A percentile compares a stretch with the other conserved stretches of the same genome.
These are phyloP conservation scores for Mellilla xanthometata DNA, from an alignment of 2,888 invertebrate genomes.

Conservation along the genomic window DNA sequence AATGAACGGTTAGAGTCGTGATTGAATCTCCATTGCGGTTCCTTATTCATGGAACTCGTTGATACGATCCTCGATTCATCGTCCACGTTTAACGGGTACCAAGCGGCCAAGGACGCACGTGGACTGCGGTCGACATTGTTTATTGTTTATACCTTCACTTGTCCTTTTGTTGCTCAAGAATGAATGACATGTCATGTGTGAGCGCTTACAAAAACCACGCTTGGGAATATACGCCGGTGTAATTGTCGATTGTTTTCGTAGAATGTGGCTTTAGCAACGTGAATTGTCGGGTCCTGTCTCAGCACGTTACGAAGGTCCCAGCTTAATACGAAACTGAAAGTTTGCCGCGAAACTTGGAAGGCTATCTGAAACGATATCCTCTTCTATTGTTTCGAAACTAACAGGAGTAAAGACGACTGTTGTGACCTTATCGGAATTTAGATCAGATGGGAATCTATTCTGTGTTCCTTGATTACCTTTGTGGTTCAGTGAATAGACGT, in stretches of 20 bases:
- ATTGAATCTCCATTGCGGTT: constrained; percentile 22
- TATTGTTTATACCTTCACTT: constrained; percentile 57
- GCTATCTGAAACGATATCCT: constrained; percentile 20
- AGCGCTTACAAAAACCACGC: constrained; percentile 43
- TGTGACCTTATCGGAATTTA: constrained; percentile 12
- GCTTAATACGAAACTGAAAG: constrained; percentile 15
- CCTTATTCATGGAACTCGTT: constrained; percentile 25
- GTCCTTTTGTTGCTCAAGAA: constrained; percentile 49
- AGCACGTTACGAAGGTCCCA: constrained; percentile 15
- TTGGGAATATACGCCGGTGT: constrained; percentile 47
- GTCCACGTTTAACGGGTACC: constrained; percentile 37
- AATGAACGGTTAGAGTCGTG: constrained; percentile 24
- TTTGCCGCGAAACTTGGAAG: constrained; percentile 16
- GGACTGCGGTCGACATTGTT: constrained; percentile 58
- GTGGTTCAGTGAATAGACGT: too few relatives aligned
- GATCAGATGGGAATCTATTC: background rate
- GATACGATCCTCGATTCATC: constrained; percentile 30
- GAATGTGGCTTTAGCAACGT: constrained; percentile 29
- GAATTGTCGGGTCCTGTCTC: constrained; percentile 16
- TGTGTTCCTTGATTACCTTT: too few relatives aligned
- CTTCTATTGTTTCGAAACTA: constrained; percentile 18
- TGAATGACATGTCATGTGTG: constrained; percentile 44
- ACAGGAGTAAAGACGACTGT: background rate
- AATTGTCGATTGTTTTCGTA: constrained; percentile 51
- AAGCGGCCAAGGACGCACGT: constrained; percentile 49